Conservation (phyloP, 2,113 vertebrate genomes). For the Larimichthys crocea region DNA sequence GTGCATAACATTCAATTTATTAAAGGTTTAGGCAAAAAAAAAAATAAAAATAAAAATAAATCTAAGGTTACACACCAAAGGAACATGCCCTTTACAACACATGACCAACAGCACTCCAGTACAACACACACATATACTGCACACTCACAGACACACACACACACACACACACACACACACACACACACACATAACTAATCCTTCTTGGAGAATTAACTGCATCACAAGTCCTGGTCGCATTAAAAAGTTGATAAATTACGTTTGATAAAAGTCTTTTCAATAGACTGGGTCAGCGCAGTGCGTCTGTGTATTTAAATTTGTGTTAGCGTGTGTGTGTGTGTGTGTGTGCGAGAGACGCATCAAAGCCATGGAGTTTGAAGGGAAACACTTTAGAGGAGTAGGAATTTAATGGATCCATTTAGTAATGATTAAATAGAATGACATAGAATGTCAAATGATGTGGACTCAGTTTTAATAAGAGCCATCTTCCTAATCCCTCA, state of each 20-base stretch:
- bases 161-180: neutral
- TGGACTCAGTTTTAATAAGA: constrained; percentile 53
- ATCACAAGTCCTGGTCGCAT: constrained; percentile 56
- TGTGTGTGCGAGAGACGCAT: constrained; percentile 18
- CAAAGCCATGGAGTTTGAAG: constrained; percentile 46
- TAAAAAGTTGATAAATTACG: constrained; percentile 68
- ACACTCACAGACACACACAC: neutral
- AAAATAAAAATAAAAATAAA: constrained; percentile 15
- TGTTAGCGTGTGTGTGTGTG: constrained; percentile 4
- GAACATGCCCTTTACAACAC: neutral
- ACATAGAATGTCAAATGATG: constrained; percentile 54
- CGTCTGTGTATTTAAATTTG: constrained; percentile 23
- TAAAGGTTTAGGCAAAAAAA: constrained; percentile 10
- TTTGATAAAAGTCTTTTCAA: constrained; percentile 61
- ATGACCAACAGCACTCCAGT: neutral
- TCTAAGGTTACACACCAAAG: neutral
- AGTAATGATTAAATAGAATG: constrained; percentile 63
- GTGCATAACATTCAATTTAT: constrained; percentile 12
- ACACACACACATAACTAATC: constrained; percentile 38
- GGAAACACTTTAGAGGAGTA: constrained; percentile 52
- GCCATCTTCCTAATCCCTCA: constrained; percentile 60
- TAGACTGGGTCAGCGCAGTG: constrained; percentile 25
- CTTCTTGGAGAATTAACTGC: constrained; percentile 59
- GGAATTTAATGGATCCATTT: constrained; percentile 68
- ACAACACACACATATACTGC: constrained; percentile 5